Evolutionary conservation across 2,888 invertebrate genomes (phyloP), one percentile per base, ranked within the genome.

Genomic region (Glyphotaelius pellucidus): DNA sequence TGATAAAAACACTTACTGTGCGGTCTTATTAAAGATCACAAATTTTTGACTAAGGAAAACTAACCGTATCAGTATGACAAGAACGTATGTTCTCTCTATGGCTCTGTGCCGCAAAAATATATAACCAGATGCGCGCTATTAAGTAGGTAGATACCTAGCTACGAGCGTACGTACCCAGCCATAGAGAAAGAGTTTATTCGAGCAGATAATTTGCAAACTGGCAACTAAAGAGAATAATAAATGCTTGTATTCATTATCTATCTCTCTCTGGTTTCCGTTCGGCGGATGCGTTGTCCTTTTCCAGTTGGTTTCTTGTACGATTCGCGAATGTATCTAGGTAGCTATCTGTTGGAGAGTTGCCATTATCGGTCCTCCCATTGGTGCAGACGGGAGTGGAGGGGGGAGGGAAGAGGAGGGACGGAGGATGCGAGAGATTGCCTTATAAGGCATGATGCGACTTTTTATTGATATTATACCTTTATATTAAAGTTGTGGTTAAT

Each of bases 381-480:
- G 90, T n/a, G 90, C 30, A 42, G 42, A 14, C 90, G 81, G 32
- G 67, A 11, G 67, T 32, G 88, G 81, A 15, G 81, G 81, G 90
- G 47, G 90, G 47, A 42, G 67, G 67, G 2, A 52, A 15, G 67
- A 31, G 87, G 87, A 87, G 87, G 87, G 15, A 19, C 52, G 87
- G 87, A 87, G 87, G 87, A 87, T 87, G 87, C 87, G 47, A 31
- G 47, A n/a, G 67, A 35, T 42, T 19, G 79, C 88, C 88, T 25
- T 89, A 89, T 89, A 89, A 79, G 88, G 88, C 38, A 35, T 35
- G 79, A 89, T 89, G 88, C 88, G 88, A 79, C 88, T n/a, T 67
- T 67, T 67, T 67, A 52, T 15, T 52, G 14, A 52, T 47, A 15
- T 47, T 47, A 47, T 47, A 47, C 47, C 15, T 47, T 14, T 14